Percentiles rank a stretch among this genome's conserved stretches.
These are phyloP conservation scores for Ophion costatus DNA, from an alignment of 2,888 invertebrate genomes.

Conservation along the genomic window DNA sequence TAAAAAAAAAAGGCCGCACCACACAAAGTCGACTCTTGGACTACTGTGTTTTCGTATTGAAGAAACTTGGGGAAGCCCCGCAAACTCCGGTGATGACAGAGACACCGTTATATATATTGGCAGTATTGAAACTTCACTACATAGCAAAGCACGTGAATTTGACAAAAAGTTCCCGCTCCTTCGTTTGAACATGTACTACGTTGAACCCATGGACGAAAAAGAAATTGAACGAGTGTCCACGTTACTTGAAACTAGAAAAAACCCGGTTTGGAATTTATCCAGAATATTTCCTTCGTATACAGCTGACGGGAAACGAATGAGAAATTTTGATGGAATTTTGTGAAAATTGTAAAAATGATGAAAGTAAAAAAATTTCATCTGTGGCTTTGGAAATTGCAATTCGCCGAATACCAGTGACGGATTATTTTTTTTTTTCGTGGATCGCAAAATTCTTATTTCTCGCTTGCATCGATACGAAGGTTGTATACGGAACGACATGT, in stretches of 20 bases:
- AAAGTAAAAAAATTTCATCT: background rate
- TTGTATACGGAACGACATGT: conserved; percentile 24
- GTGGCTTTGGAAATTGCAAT: background rate
- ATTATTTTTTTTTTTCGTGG: background rate
- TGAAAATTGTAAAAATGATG: background rate
- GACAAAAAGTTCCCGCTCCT: background rate
- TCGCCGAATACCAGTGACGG: background rate
- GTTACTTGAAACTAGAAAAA: background rate
- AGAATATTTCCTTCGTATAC: conserved; percentile 13
- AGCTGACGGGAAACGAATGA: conserved; percentile 24
- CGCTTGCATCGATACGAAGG: background rate
- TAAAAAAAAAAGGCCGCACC: background rate
- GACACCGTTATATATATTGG: conserved; percentile 21
- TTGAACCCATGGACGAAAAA: conserved; percentile 21
- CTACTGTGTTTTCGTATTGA: conserved; percentile 34
- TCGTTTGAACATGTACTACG: conserved; percentile 29
- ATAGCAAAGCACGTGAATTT: conserved; percentile 57
- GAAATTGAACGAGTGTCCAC: background rate
- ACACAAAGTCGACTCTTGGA: conserved; percentile 45
- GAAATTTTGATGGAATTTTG: conserved; percentile 4
- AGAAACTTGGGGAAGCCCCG: conserved; percentile 19
- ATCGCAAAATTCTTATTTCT: background rate
- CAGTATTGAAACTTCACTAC: conserved; percentile 34
- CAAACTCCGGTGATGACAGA: conserved; percentile 33
- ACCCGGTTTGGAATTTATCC: conserved; percentile 10